Evolutionary conservation across 1,140 invertebrate genomes (phyloP).

Genomic region (Dolichoris vasculosae): DNA sequence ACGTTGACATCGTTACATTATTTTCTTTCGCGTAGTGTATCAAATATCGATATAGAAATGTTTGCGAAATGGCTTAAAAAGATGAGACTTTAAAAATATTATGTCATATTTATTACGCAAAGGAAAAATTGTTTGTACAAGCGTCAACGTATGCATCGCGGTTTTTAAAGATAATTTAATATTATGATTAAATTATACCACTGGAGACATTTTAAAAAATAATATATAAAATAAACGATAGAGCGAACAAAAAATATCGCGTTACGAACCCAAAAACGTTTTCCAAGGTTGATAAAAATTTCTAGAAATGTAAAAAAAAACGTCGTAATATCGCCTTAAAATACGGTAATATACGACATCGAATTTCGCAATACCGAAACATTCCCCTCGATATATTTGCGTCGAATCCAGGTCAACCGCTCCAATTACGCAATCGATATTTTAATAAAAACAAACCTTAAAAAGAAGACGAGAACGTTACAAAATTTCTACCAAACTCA

Average conservation of each 20-base stretch:
- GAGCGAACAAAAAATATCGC: no score
- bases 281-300: not conserved
- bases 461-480: not conserved
- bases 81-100: not conserved
- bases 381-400: not conserved
- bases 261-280: not conserved
- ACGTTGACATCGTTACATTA: no score
- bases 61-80: not conserved
- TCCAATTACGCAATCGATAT: slow-evolving; percentile 15
- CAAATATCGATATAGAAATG: not conserved
- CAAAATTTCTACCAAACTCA: slow-evolving; percentile 31
- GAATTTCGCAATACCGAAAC: not conserved
- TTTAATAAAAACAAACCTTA: slow-evolving; percentile 8
- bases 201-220: not conserved
- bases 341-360: not conserved
- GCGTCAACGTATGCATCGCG: not conserved
- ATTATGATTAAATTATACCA: not conserved
- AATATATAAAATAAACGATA: not conserved
- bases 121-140: not conserved
- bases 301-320: not conserved
- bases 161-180: not conserved
- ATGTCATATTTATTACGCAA: not conserved
- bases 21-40: not conserved
- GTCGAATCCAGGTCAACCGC: slow-evolving; percentile 22
- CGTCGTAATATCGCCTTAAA: not conserved